Percentiles rank a stretch among this genome's conserved stretches.
These are phyloP conservation scores for Kryphioiulus occultus DNA, from an alignment of 2,888 invertebrate species.

Conservation along the genomic window DNA sequence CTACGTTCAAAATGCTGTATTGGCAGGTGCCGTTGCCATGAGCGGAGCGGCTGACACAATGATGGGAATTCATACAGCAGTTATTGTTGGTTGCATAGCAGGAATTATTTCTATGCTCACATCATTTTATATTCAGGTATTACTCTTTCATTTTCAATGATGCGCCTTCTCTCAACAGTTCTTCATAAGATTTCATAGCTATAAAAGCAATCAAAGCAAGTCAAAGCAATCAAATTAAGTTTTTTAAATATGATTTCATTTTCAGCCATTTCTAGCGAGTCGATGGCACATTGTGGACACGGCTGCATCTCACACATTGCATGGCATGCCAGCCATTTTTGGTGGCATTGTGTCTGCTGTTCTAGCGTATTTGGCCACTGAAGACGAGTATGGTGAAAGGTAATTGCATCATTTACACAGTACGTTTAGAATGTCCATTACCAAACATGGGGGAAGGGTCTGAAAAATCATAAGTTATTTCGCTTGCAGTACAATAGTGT, in stretches of 20 bases:
- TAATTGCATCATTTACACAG: slow-evolving; percentile 54
- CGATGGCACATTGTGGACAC: slow-evolving; percentile 77
- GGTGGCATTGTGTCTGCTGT: slow-evolving; percentile 81
- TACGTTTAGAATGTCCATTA: too few species aligned
- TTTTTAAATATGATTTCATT: slow-evolving; percentile 48
- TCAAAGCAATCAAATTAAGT: too few species aligned
- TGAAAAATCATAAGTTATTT: too few species aligned
- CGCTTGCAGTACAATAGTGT: too few species aligned
- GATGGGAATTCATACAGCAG: slow-evolving; percentile 81
- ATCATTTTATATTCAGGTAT: slow-evolving; percentile 72
- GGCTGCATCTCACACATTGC: slow-evolving; percentile 95
- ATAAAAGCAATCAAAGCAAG: too few species aligned
- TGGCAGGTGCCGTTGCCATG: slow-evolving; percentile 88
- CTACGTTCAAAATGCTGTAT: slow-evolving; percentile 90
- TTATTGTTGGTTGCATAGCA: slow-evolving; percentile 79
- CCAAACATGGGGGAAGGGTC: too few species aligned
- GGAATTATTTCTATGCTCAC: slow-evolving; percentile 82
- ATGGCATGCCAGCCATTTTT: slow-evolving; percentile 92
- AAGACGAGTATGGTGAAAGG: slow-evolving; percentile 70
- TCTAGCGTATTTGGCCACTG: slow-evolving; percentile 75
- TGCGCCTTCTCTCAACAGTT: too few species aligned
- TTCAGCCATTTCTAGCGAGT: slow-evolving; percentile 70
- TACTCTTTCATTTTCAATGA: too few species aligned
- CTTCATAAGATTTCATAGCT: too few species aligned
- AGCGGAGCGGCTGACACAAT: slow-evolving; percentile 84